Base-by-base conservation (phyloP, 2,113 vertebrate genomes). In the Chlamydotis undulata region DNA sequence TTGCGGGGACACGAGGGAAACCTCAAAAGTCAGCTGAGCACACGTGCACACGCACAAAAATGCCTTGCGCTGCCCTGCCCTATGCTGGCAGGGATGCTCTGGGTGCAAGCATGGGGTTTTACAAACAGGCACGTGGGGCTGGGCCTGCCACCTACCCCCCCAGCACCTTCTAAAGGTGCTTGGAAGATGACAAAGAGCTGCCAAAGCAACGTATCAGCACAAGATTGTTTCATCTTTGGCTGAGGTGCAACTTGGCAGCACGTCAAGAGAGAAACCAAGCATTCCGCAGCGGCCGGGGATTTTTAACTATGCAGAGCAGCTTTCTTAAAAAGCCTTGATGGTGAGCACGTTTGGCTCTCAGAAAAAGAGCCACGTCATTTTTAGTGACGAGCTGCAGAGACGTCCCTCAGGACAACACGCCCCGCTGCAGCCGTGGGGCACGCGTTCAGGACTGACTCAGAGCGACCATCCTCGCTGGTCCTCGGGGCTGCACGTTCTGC, bases 151-250 rank as follows among this genome's bases (percentile, higher is more conserved):
- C 76, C 88, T 64, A 53, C 24, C 70, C 71, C 45, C 12, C 71
- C 0, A 68, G 84, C 81, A 84, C 93, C 93, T 89, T 60, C 8
- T 22, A 28, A 49, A 95, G 56, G 88, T 68, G 55, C 25, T 39
- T 83, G 84, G 67, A 59, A 69, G 92, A 56, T 88, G 90, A 94
- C 87, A 88, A 83, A 96, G 77, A 93, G 45, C 67, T 70, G 87
- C 55, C 78, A 39, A 53, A 75, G 77, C 57, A 45, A 89, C 12
- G 10, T 41, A 96, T 60, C 65, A 70, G 89, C 91, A 52, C 53
- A 7, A 37, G 90, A 89, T 26, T 45, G 2, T 12, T 60, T 92
- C 77, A 28, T 82, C 65, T 84, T 71, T 92, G 86, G 92, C 92
- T 0, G 6, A 83, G 87, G 33, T 37, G 74, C 90, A 85, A 23